Conservation (phyloP, 2,888 invertebrate species). For the Taenaris catops region DNA sequence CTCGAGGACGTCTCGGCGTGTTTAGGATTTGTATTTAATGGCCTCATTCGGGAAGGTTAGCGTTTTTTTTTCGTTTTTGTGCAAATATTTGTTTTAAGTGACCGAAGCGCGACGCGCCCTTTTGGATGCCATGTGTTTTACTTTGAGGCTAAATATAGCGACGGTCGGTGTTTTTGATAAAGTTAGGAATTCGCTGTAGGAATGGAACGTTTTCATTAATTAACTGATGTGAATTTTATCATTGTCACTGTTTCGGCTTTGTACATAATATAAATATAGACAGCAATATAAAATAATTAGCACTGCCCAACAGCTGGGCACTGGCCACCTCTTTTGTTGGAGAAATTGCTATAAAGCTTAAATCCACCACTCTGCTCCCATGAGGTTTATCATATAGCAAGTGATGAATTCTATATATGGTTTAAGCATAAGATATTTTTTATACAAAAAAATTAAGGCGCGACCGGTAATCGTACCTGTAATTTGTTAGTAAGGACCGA, state of each 20-base stretch:
- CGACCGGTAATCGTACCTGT: no score
- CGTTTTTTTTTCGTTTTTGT: slow-evolving; percentile 39
- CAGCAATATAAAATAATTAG: no score
- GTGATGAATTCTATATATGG: no score
- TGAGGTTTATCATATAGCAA: no score
- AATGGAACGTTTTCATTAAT: slow-evolving; percentile 6
- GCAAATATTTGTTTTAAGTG: slow-evolving; percentile 38
- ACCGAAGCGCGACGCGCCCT: slow-evolving; percentile 28
- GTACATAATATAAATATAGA: no score
- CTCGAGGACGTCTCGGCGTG: slow-evolving; percentile 40
- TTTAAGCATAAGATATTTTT: no score
- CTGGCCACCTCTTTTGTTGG: no score
- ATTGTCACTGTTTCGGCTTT: neutral
- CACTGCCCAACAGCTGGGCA: no score
- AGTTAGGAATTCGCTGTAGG: slow-evolving; percentile 7
- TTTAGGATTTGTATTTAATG: slow-evolving; percentile 43
- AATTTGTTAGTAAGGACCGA: no score
- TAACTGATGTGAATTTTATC: neutral
- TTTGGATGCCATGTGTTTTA: slow-evolving; percentile 35
- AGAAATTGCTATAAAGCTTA: no score
- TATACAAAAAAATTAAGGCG: no score
- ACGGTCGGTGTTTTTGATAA: slow-evolving; percentile 15
- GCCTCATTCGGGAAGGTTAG: slow-evolving; percentile 33
- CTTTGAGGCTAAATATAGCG: slow-evolving; percentile 23
- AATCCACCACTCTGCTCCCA: no score